Conservation (phyloP, 2,113 vertebrate species). For the Rousettus leschenaultii region DNA sequence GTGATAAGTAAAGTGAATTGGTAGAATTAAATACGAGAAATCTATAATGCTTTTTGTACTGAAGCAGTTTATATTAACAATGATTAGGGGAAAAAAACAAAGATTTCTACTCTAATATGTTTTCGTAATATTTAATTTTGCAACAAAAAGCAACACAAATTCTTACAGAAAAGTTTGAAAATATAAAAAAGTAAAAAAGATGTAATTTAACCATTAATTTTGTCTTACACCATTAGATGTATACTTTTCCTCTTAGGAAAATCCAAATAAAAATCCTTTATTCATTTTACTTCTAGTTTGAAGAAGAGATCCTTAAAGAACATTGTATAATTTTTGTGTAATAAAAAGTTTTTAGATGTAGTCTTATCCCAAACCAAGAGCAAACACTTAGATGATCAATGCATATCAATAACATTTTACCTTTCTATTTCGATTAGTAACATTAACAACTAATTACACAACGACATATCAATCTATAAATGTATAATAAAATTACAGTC, state of each 20-base stretch:
- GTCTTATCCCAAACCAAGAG: background rate
- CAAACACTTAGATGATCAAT: background rate
- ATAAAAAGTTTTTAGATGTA: background rate
- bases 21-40: background rate
- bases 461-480: background rate
- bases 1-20: background rate
- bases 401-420: background rate
- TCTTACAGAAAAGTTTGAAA: background rate
- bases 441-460: background rate
- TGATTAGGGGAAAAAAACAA: background rate
- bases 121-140: slow-evolving; percentile 8
- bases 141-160: background rate
- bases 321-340: background rate
- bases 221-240: background rate
- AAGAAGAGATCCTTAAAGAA: background rate
- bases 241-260: background rate
- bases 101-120: background rate
- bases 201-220: background rate
- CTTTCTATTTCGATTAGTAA: background rate
- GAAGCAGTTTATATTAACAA: background rate
- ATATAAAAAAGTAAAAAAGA: background rate
- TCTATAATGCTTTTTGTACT: background rate
- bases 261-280: background rate
- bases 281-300: background rate
- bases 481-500: background rate